phyloP scores from a whole-genome alignment of 2,888 invertebrate genomes.

The Plagiodera versicolora region DNA sequence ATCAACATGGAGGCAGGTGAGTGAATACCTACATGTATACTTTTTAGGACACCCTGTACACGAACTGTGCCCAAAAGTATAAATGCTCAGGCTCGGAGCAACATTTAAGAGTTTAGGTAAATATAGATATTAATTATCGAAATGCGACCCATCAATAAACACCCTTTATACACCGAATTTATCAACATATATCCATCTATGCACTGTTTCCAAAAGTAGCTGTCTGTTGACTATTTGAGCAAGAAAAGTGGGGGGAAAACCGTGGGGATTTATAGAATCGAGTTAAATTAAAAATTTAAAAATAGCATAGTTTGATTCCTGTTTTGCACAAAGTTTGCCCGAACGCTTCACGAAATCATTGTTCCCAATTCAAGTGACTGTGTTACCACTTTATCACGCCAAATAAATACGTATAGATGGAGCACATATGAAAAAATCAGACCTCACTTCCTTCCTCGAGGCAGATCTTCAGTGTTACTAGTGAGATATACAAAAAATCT shows the following conservation, averaged over 20 bases:
- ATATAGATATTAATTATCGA: conserved; percentile 21
- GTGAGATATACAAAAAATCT: background rate
- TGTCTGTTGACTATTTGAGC: conserved; percentile 10
- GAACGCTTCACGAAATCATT: background rate
- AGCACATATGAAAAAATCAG: no score
- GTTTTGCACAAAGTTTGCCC: background rate
- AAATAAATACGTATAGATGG: no score
- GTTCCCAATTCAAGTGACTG: no score
- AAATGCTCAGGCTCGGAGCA: background rate
- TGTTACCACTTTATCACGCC: no score
- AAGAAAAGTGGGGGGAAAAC: conserved; percentile 9
- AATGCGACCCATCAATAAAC: conserved; percentile 25
- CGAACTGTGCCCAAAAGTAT: background rate
- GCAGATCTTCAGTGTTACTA: conserved; percentile 9
- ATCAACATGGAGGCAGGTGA: background rate
- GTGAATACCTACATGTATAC: background rate
- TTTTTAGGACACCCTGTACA: conserved; percentile 7
- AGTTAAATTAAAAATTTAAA: no score
- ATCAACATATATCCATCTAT: conserved; percentile 4
- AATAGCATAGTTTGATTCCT: no score
- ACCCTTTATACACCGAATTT: conserved; percentile 11
- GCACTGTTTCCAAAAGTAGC: background rate
- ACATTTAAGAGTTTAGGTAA: conserved; percentile 14
- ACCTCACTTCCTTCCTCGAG: conserved; percentile 1
- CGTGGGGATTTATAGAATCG: background rate